These are phyloP conservation scores for Xiphophorus couchianus DNA, from an alignment of 2,113 vertebrate genomes.

Conservation along the genomic window DNA sequence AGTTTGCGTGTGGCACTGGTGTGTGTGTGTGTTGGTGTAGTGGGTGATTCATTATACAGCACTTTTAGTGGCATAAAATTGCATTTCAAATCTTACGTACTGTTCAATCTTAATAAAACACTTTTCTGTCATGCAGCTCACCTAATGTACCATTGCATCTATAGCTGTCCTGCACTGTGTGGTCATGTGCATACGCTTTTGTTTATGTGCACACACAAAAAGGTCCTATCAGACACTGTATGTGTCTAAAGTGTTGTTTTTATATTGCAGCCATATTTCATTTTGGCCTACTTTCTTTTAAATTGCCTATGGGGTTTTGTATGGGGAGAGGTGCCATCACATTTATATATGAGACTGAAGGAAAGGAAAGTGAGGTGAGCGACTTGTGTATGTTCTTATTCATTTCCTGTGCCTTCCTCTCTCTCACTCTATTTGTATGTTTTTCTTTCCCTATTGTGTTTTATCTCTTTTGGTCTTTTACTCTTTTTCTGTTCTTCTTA, in stretches of 20 bases:
- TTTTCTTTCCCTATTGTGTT: slow-evolving; percentile 35
- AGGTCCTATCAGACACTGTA: slow-evolving; percentile 69
- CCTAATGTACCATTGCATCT: slow-evolving; percentile 63
- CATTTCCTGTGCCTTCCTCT: slow-evolving; percentile 52
- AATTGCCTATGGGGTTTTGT: slow-evolving; percentile 82
- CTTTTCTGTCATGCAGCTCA: slow-evolving; percentile 61
- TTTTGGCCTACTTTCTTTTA: slow-evolving; percentile 82
- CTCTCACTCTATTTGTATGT: slow-evolving; percentile 18
- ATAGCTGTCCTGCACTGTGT: slow-evolving; percentile 42
- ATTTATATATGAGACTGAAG: slow-evolving; percentile 80
- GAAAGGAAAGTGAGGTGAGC: slow-evolving; percentile 60
- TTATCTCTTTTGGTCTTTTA: slow-evolving; percentile 23
- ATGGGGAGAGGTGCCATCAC: slow-evolving; percentile 76
- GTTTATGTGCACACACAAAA: slow-evolving; percentile 54
- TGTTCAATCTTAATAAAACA: slow-evolving; percentile 74
- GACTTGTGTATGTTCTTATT: slow-evolving; percentile 71
- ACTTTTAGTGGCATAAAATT: slow-evolving; percentile 59
- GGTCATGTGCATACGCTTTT: slow-evolving; percentile 24
- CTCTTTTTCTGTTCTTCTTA: neutral
- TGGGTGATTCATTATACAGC: slow-evolving; percentile 54
- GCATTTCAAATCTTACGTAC: slow-evolving; percentile 57
- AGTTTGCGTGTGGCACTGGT: neutral
- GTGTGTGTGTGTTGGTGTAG: too few relatives aligned
- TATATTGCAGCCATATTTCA: slow-evolving; percentile 85
- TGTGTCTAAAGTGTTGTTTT: slow-evolving; percentile 80